Percentiles rank a stretch among this genome's conserved stretches.
These are phyloP conservation scores for Gobionotothen gibberifrons DNA, from an alignment of 2,797 vertebrate genomes.

Conservation along the genomic window DNA sequence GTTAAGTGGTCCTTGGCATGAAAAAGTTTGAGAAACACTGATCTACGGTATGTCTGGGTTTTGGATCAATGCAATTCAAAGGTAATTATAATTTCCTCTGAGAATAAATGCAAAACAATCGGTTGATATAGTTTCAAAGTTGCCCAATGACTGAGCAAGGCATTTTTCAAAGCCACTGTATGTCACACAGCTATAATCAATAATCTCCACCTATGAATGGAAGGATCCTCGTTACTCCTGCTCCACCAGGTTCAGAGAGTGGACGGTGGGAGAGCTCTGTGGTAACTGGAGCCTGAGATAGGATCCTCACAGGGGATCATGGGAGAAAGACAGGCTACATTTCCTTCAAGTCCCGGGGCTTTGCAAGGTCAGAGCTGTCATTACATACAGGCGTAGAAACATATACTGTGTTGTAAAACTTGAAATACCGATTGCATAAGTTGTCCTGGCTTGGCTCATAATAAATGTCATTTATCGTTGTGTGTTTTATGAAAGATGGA, in stretches of 20 bases:
- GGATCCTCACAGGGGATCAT: slow-evolving; percentile 67
- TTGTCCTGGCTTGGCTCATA: background rate
- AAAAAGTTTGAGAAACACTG: too few relatives aligned
- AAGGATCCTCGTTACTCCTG: slow-evolving; percentile 5
- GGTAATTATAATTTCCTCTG: slow-evolving; percentile 15
- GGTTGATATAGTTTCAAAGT: slow-evolving; percentile 1
- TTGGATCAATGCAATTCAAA: slow-evolving; percentile 31
- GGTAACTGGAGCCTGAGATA: slow-evolving; percentile 67
- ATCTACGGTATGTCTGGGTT: slow-evolving; percentile 11
- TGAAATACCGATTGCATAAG: background rate
- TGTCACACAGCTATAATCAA: background rate
- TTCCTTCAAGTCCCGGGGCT: slow-evolving; percentile 48
- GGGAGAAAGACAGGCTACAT: slow-evolving; percentile 40
- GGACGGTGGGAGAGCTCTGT: slow-evolving; percentile 13
- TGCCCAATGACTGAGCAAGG: background rate
- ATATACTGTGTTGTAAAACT: background rate
- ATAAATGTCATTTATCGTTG: background rate
- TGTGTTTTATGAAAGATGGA: background rate
- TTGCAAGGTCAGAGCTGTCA: slow-evolving; percentile 10
- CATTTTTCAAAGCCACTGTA: background rate
- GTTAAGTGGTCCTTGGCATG: too few relatives aligned
- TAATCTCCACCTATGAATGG: background rate
- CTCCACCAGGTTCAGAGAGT: background rate
- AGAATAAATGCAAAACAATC: slow-evolving; percentile 9
- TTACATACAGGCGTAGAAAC: background rate